Conservation (phyloP, 2,113 vertebrate genomes). For the Psophia crepitans region DNA sequence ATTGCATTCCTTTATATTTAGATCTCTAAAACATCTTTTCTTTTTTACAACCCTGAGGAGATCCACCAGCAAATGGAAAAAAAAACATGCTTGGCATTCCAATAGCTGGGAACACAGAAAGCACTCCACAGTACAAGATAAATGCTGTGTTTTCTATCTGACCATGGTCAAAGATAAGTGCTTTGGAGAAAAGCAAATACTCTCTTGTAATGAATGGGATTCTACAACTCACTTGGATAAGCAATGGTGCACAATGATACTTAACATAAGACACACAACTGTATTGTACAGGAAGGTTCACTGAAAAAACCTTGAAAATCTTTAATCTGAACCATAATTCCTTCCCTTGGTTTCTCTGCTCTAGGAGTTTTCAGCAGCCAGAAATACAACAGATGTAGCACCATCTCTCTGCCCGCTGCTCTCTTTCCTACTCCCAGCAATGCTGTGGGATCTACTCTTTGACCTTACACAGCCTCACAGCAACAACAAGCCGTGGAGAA, state of each 20-base stretch:
- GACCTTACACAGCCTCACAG: not conserved
- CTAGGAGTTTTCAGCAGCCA: not conserved
- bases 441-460: not conserved
- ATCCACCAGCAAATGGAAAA: constrained; percentile 10
- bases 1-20: constrained; percentile 75
- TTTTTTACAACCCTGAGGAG: constrained; percentile 56
- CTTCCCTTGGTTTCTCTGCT: not conserved
- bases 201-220: not conserved
- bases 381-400: not conserved
- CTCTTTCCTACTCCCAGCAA: not conserved
- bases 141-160: not conserved
- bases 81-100: not conserved
- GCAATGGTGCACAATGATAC: accelerated
- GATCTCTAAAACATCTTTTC: constrained; percentile 67
- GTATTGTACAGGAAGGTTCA: not conserved
- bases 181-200: not conserved
- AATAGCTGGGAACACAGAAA: not conserved
- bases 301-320: not conserved
- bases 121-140: not conserved
- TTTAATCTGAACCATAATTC: not conserved
- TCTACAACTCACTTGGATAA: not conserved
- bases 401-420: accelerated
- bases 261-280: not conserved
- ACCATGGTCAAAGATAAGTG: not conserved
- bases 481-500: not conserved